Percentiles rank a stretch among this genome's conserved stretches.
Evolutionary conservation across 2,888 invertebrate species (phyloP).

Genomic region (Dryobotodes eremita): DNA sequence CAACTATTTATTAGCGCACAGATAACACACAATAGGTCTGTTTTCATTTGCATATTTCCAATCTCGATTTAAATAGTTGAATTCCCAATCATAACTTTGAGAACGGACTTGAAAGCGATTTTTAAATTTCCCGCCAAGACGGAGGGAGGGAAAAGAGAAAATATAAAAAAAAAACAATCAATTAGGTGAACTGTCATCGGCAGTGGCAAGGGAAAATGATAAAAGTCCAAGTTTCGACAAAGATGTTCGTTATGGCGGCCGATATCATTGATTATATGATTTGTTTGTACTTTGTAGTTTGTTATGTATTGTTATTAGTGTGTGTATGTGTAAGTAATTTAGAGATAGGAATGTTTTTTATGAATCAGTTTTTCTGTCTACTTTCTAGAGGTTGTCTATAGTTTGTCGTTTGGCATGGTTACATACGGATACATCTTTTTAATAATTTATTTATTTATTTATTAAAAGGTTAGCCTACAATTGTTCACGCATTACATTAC

Average conservation of each 20-base stretch:
- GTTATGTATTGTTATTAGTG: slow-evolving; percentile 39
- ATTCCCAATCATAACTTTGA: slow-evolving; percentile 81
- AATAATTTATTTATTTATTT: too few species aligned
- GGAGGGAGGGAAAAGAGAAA: slow-evolving; percentile 65
- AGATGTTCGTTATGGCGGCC: slow-evolving; percentile 65
- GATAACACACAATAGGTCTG: slow-evolving; percentile 57
- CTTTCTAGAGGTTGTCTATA: background rate
- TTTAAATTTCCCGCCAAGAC: slow-evolving; percentile 77
- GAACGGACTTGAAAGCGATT: slow-evolving; percentile 71
- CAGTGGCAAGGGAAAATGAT: slow-evolving; percentile 79
- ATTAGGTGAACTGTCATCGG: slow-evolving; percentile 87
- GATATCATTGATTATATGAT: slow-evolving; percentile 65
- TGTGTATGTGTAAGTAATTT: slow-evolving; percentile 31
- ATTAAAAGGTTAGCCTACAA: too few species aligned
- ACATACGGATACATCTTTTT: background rate
- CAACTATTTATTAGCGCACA: slow-evolving; percentile 53
- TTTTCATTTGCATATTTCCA: slow-evolving; percentile 78
- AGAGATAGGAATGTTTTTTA: background rate
- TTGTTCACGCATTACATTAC: too few species aligned
- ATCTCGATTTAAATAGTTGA: slow-evolving; percentile 79
- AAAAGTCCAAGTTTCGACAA: slow-evolving; percentile 74
- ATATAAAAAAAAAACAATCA: slow-evolving; percentile 84
- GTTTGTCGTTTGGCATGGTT: background rate
- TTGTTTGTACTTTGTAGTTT: slow-evolving; percentile 53
- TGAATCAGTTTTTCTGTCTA: background rate